Conservation (phyloP, 2,113 vertebrate species). For the Halichoerus grypus region DNA sequence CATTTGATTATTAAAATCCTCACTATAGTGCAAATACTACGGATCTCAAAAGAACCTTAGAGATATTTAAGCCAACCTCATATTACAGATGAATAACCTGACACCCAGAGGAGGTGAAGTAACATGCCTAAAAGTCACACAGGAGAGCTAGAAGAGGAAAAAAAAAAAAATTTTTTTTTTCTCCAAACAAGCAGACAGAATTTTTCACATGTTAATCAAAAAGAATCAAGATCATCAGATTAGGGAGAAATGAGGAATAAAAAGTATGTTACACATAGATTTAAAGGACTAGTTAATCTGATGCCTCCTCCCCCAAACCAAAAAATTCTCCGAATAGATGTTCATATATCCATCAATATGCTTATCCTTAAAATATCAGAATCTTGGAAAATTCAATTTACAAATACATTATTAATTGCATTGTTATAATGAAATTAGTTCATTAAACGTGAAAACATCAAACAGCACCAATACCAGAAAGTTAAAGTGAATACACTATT, state of each 20-base stretch:
- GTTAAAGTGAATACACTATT: slow-evolving; percentile 71
- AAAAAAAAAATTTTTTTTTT: not conserved
- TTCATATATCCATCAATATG: slow-evolving; percentile 56
- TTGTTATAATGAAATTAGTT: slow-evolving; percentile 73
- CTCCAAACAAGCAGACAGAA: slow-evolving; percentile 70
- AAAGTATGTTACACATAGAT: slow-evolving; percentile 53
- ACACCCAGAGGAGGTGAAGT: not conserved
- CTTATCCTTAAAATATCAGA: slow-evolving; percentile 68
- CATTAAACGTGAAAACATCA: slow-evolving; percentile 73
- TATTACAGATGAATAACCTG: not conserved
- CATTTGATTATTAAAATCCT: slow-evolving; percentile 63
- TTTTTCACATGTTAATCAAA: slow-evolving; percentile 73
- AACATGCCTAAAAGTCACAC: slow-evolving; percentile 65
- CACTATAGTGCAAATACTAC: not conserved
- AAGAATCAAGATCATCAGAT: slow-evolving; percentile 73
- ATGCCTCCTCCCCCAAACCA: not conserved
- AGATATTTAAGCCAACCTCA: not conserved
- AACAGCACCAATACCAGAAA: slow-evolving; percentile 81
- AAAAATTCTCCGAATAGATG: slow-evolving; percentile 32
- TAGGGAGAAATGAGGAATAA: slow-evolving; percentile 64
- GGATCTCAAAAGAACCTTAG: slow-evolving; percentile 1
- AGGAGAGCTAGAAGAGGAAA: slow-evolving; percentile 45
- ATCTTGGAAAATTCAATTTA: slow-evolving; percentile 75
- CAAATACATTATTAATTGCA: slow-evolving; percentile 76
- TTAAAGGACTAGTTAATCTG: slow-evolving; percentile 55